Base-by-base conservation (phyloP, 2,888 invertebrate genomes). In the Electrophaes corylata region DNA sequence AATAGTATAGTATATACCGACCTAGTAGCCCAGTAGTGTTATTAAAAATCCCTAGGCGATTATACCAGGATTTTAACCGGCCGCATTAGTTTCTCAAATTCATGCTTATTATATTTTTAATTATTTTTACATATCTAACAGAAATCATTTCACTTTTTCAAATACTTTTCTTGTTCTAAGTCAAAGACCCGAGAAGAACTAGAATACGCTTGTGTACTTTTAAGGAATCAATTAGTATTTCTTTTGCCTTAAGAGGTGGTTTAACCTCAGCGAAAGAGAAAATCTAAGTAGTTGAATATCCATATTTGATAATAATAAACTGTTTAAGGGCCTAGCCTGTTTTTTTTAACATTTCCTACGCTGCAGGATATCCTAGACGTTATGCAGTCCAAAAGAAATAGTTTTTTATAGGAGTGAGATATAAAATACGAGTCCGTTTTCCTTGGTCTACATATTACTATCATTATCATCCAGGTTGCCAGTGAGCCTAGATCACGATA, bases 211-310 rank as follows among this genome's bases (percentile, higher is more conserved):
- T 14, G 26, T 52, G 16, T 20, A 33, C 60, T 35, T 41, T 20
- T 31, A 57, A 14, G 49, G 57, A 35, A 8, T 18, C 52, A 44
- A 45, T 50, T 10, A 50, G 40, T n/a, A 44, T 53, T 14, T 20
- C 23, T 31, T 52, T 57, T 29, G 37, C 63, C 49, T n/a, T 57
- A 37, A 29, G 39, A 20, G 45, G 33, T 31, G 31, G 44, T 52
- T 45, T 48, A 19, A 54, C 56, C 50, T 31, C 53, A 62, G 62
- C 29, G 66, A 66, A 62, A 66, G 64, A 62, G 62, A 53, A 59
- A 55, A 44, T 29, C 29, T 43, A 44, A n/a, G 55, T 11, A 43
- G 50, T 60, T 49, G 44, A 46, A 4, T 54, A 35, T 46, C 57
- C 57, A 29, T 46, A 57, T 20, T 3, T 26, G 14, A 20, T 10